phyloP scores from a whole-genome alignment of 1,140 invertebrate genomes.

The Sycophila sp. region DNA sequence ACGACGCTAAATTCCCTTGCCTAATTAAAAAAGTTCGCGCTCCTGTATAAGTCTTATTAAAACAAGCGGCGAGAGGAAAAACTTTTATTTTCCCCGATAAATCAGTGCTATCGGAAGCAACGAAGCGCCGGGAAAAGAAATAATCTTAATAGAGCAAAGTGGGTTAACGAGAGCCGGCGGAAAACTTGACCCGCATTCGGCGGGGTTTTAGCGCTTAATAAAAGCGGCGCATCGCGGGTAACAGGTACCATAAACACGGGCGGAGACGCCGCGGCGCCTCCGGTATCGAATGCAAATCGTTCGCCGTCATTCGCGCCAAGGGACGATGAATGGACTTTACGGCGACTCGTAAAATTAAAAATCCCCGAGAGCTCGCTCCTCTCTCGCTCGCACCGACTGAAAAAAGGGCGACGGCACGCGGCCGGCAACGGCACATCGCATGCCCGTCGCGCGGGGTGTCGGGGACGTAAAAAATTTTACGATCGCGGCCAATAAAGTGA shows the following conservation, averaged over 20 bases:
- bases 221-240: background rate
- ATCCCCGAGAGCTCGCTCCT: conserved; percentile 6
- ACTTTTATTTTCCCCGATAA: background rate
- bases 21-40: too few relatives aligned
- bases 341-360: conserved; percentile 41
- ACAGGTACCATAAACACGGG: conserved; percentile 25
- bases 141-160: too few relatives aligned
- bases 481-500: conserved; percentile 66
- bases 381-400: background rate
- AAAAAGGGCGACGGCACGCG: background rate
- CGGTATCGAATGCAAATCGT: conserved; percentile 29
- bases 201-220: background rate
- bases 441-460: conserved; percentile 28
- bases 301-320: conserved; percentile 20
- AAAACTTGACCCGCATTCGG: conserved; percentile 20
- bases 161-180: background rate
- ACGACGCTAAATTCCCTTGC: too few relatives aligned
- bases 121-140: too few relatives aligned
- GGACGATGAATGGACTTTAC: conserved; percentile 39
- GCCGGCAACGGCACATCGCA: conserved; percentile 28
- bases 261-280: conserved; percentile 13
- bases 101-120: too few relatives aligned
- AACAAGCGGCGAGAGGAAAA: background rate
- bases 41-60: too few relatives aligned
- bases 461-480: conserved; percentile 65